Percentiles rank a stretch among this genome's conserved stretches.
These are phyloP conservation scores for Agelastica alni DNA, from an alignment of 2,888 invertebrate genomes.

Conservation along the genomic window DNA sequence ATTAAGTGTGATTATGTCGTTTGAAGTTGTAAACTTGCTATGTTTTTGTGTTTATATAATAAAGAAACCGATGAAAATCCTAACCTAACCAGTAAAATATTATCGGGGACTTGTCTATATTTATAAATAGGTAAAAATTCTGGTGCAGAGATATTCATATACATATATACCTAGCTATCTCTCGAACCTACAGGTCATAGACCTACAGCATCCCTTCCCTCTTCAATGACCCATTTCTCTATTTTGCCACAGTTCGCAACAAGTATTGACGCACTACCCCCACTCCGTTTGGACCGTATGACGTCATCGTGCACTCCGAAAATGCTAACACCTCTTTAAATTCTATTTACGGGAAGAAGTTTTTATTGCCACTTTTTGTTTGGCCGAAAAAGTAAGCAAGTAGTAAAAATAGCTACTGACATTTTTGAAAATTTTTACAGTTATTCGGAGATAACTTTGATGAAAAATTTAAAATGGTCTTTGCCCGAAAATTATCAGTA, in stretches of 20 bases:
- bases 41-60: too few species aligned
- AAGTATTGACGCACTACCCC: slow-evolving; percentile 57
- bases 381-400: too few species aligned
- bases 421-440: too few species aligned
- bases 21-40: too few species aligned
- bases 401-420: too few species aligned
- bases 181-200: slow-evolving; percentile 45
- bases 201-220: slow-evolving; percentile 44
- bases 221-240: slow-evolving; percentile 54
- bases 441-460: too few species aligned
- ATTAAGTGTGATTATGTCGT: too few species aligned
- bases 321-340: slow-evolving; percentile 25
- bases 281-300: slow-evolving; percentile 48
- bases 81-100: background rate
- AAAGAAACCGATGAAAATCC: too few species aligned
- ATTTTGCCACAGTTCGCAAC: slow-evolving; percentile 58
- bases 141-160: slow-evolving; percentile 16
- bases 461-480: too few species aligned
- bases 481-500: too few species aligned
- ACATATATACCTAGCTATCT: slow-evolving; percentile 14
- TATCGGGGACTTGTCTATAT: background rate
- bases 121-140: slow-evolving; percentile 33
- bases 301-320: slow-evolving; percentile 51
- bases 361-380: too few species aligned
- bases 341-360: slow-evolving; percentile 10